Percentiles rank a stretch among this genome's conserved stretches.
Conservation (phyloP, 1,140 invertebrate species). For the Bombus terrestris region DNA sequence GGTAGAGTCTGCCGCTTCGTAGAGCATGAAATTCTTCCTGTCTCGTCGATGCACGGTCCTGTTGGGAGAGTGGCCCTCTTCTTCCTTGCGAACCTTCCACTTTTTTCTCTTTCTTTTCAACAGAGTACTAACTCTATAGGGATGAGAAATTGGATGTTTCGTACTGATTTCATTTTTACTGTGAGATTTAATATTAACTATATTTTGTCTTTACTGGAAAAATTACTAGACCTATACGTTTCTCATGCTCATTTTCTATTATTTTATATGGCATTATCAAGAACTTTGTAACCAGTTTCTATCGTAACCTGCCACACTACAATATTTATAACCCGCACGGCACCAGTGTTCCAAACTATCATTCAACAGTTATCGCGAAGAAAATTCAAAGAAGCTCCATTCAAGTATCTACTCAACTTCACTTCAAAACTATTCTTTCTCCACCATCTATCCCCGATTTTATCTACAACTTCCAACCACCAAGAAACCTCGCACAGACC, state of each 20-base stretch:
- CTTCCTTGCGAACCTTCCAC: slow-evolving; percentile 22
- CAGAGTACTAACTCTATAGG: not conserved
- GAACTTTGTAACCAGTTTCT: no score
- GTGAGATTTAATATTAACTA: no score
- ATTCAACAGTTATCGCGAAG: not conserved
- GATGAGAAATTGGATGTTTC: not conserved
- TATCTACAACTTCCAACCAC: not conserved
- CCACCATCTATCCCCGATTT: not conserved
- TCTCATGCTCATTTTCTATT: no score
- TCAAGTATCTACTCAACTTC: not conserved
- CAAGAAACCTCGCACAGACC: not conserved
- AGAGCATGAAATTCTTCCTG: slow-evolving; percentile 80
- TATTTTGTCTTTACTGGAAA: no score
- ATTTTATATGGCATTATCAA: no score
- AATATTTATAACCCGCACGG: not conserved
- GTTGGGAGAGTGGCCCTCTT: slow-evolving; percentile 43
- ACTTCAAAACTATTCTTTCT: not conserved
- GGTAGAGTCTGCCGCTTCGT: slow-evolving; percentile 78
- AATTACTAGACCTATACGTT: no score
- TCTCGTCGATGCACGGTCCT: slow-evolving; percentile 60
- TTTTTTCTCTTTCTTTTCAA: not conserved
- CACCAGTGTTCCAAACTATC: not conserved
- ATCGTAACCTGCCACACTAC: not conserved
- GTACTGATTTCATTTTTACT: not conserved
- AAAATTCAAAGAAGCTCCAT: not conserved